Base-by-base conservation (phyloP, 1,140 invertebrate species). In the Armadillidium nasatum region DNA sequence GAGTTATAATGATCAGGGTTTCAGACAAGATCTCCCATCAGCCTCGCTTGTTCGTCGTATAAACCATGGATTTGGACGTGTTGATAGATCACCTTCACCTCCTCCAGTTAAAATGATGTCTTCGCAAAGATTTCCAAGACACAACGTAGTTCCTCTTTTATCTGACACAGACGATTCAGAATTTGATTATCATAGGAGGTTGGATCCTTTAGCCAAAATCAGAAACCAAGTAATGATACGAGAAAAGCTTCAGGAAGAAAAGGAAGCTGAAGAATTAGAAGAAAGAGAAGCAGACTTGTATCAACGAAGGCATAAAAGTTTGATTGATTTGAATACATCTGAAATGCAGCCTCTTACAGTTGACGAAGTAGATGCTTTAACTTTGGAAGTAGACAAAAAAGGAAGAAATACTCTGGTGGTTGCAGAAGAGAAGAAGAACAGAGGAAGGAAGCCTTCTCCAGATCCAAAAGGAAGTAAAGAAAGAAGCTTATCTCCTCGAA, bases 311-410 rank as follows among this genome's bases (percentile, higher is more conserved):
- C 22, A 68, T 9, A 75, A 67, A 23, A 75, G 44, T 33, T 44
- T 75, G 19, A 15, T 60, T 13, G 50, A 75, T 43, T 75, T 67
- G 43, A 66, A 73, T 21, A 11, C 76, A 11, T 73, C 72, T 0
- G 77, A 78, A 43, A 81, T 81, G 79, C 75, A 73, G n/a, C 79
- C 77, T n/a, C 50, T 81, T 3, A 81, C 79, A n/a, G 76, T 81
- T 13, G 79, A 81, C 22, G 79, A 81, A n/a, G 79, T 81, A 69
- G 79, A 81, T 54, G 79, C 79, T 7, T 33, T 81, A 1, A 76
- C 71, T 23, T 71, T 81, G 7, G 77, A 78, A 13, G 73, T 81
- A 74, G 79, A 81, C 19, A 73, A 76, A 11, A 76, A 75, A 4
- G 77, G 77, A n/a, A 50, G 60, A 43, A 76, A 78, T 15, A 66